phyloP scores from a whole-genome alignment of 2,888 invertebrate species.

The Cabera pusaria region DNA sequence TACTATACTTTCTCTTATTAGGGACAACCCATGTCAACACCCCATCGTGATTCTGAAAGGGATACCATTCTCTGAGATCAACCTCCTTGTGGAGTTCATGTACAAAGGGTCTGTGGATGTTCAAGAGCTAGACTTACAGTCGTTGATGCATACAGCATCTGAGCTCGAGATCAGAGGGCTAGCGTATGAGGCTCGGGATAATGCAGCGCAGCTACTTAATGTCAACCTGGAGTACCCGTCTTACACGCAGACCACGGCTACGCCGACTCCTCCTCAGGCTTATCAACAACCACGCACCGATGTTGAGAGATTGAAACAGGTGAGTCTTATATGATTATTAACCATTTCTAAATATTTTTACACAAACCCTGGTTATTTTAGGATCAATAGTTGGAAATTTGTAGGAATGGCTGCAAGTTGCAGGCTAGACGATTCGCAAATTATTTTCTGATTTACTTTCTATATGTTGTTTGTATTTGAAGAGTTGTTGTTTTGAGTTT shows the following conservation, averaged over 20 bases:
- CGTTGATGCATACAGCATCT: constrained; percentile 86
- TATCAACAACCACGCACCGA: constrained; percentile 62
- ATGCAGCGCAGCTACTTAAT: constrained; percentile 80
- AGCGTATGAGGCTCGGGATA: constrained; percentile 83
- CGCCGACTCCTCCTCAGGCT: constrained; percentile 44
- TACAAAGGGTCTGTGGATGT: constrained; percentile 88
- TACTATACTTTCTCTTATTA: constrained; percentile 45
- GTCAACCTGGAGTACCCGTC: constrained; percentile 79
- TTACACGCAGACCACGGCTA: constrained; percentile 56
- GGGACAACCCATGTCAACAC: constrained; percentile 88
- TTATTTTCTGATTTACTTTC: too few species aligned
- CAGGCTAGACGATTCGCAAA: too few species aligned
- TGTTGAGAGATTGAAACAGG: constrained; percentile 77
- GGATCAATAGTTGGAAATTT: too few species aligned
- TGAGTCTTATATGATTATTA: too few species aligned
- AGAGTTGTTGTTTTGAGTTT: too few species aligned
- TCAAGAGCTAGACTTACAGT: constrained; percentile 84
- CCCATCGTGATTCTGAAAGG: constrained; percentile 88
- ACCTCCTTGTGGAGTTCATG: constrained; percentile 87
- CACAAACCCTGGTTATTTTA: too few species aligned
- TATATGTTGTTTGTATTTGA: too few species aligned
- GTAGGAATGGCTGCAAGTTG: too few species aligned
- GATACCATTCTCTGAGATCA: constrained; percentile 86
- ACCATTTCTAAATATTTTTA: too few species aligned
- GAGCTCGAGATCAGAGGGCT: constrained; percentile 87